Conservation (phyloP, 2,113 vertebrate species). For the Numida meleagris region DNA sequence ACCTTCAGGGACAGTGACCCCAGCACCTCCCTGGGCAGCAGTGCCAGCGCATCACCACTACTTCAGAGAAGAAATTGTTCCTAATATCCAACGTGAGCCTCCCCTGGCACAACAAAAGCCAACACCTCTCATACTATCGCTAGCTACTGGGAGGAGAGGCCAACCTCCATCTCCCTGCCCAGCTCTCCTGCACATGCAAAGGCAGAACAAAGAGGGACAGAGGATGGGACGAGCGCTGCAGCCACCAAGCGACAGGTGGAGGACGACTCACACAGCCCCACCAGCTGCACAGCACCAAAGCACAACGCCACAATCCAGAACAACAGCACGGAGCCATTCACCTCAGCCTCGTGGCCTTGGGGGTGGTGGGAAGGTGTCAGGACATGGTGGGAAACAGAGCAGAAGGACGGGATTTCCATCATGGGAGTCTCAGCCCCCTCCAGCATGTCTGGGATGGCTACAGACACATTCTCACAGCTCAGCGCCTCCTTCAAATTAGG, state of each 20-base stretch:
- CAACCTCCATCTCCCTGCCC: not conserved
- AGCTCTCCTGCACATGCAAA: not conserved
- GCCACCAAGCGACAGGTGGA: not conserved
- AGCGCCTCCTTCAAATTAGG: constrained; percentile 52
- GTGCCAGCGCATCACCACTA: too few relatives aligned
- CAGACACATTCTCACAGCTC: constrained; percentile 62
- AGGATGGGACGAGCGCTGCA: not conserved
- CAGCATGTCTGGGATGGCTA: constrained; percentile 53
- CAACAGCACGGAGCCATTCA: constrained; percentile 15
- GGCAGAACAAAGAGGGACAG: not conserved
- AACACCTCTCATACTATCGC: too few relatives aligned
- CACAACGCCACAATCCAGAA: not conserved
- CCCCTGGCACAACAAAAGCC: too few relatives aligned
- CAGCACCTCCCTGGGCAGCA: too few relatives aligned
- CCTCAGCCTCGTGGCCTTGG: constrained; percentile 42
- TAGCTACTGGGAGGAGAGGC: too few relatives aligned
- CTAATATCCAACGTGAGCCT: too few relatives aligned
- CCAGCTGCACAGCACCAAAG: constrained; percentile 26
- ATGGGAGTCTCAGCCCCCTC: constrained; percentile 30
- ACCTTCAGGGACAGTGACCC: too few relatives aligned
- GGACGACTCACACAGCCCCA: not conserved
- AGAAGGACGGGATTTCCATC: constrained; percentile 34
- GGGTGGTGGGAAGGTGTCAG: constrained; percentile 21
- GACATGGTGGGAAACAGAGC: constrained; percentile 32
- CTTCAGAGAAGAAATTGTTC: too few relatives aligned